These are phyloP conservation scores for Herpetotheres cachinnans DNA, from an alignment of 2,113 vertebrate genomes.

Conservation along the genomic window DNA sequence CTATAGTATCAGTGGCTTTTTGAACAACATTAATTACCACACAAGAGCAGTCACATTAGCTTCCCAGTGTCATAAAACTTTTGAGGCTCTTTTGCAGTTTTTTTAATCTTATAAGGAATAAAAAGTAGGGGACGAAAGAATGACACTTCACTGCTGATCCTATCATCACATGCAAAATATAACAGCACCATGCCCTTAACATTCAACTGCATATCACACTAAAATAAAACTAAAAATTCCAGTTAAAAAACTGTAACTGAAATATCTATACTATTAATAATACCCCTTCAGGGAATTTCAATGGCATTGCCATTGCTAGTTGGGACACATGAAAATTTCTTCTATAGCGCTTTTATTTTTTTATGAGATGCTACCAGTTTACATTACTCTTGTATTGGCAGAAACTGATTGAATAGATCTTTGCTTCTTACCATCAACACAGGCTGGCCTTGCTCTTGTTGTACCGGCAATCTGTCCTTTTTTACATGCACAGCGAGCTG, in stretches of 20 bases:
- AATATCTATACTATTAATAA: neutral
- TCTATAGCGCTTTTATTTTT: neutral
- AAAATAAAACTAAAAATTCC: neutral
- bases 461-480: constrained; percentile 99
- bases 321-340: neutral
- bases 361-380: neutral
- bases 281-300: neutral
- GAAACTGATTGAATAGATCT: constrained; percentile 37
- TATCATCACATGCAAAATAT: neutral
- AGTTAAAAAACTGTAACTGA: neutral
- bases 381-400: neutral
- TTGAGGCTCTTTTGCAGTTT: neutral
- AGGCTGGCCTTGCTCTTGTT: constrained; percentile 95
- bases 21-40: constrained; percentile 3
- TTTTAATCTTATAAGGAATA: neutral
- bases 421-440: constrained; percentile 92
- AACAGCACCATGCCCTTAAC: neutral
- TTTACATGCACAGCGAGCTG: constrained; percentile 97
- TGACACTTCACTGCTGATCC: neutral
- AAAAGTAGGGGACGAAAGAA: neutral
- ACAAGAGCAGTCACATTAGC: neutral
- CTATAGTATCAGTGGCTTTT: neutral
- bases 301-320: neutral
- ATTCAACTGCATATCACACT: neutral
- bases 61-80: constrained; percentile 8